Percentiles rank a stretch among this genome's conserved stretches.
Evolutionary conservation across 2,113 vertebrate species (phyloP).

Genomic region (Egretta garzetta): DNA sequence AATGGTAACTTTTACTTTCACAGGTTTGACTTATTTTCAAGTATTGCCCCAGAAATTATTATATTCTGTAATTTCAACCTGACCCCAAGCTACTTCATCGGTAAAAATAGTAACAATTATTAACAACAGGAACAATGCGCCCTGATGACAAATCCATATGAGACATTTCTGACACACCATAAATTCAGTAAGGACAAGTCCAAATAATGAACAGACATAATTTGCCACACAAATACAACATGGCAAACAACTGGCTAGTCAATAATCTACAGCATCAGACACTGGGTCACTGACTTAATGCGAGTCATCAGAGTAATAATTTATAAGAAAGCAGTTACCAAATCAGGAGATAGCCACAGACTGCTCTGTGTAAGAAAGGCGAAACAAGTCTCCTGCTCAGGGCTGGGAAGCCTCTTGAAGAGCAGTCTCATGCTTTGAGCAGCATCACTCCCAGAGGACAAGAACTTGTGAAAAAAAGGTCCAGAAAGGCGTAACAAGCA

Average conservation of each 20-base stretch:
- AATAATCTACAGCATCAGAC: not conserved
- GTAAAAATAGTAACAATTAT: not conserved
- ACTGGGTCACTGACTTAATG: not conserved
- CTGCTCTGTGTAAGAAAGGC: not conserved
- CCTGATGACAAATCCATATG: not conserved
- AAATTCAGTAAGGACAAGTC: not conserved
- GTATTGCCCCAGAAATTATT: not conserved
- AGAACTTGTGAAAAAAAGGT: not conserved
- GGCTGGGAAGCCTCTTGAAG: not conserved
- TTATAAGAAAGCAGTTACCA: not conserved
- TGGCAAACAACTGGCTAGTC: not conserved
- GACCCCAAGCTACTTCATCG: not conserved
- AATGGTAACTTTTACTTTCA: not conserved
- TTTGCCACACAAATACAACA: not conserved
- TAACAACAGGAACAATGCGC: not conserved
- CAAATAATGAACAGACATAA: not conserved
- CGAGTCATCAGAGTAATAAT: not conserved
- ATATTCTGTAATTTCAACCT: not conserved
- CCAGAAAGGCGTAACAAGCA: not conserved
- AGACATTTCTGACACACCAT: not conserved
- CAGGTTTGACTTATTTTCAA: not conserved
- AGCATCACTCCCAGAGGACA: fast-evolving
- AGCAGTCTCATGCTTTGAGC: not conserved
- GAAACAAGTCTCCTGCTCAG: not conserved
- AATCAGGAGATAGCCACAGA: not conserved